Base-by-base conservation (phyloP, 2,797 vertebrate species). In the Heteromormyrus szaboi region DNA sequence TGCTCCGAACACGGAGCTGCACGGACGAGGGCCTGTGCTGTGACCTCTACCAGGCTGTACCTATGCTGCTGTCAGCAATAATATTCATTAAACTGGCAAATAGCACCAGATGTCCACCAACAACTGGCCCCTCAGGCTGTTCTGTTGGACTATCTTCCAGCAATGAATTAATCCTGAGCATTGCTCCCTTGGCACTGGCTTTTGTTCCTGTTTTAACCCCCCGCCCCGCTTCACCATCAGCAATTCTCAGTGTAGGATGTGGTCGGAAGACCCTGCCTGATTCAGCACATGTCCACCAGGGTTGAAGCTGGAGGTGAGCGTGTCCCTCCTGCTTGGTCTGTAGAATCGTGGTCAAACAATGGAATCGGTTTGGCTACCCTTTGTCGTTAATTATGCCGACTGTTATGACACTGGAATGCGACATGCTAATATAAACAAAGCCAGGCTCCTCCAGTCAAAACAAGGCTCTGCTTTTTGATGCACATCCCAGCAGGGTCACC, bases 11-110 rank as follows among this genome's bases (percentile, higher is more conserved):
- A 56, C 7, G 1, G 2, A n/a, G 12, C 85, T n/a, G 29, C 29
- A 41, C 29, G 19, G 51, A 56, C 7, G 85, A 41, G 11, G 1
- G 51, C 25, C 50, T 56, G 29, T 59, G 29, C 85, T 59, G 25
- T 86, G 50, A 86, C 85, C 85, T 19, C 50, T 29, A 54, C 29
- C 85, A 37, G 6, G 29, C 19, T 56, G 33, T 11, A 12, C 4
- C 48, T 53, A 37, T 86, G 51, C 53, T 53, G 29, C 85, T 86
- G 85, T 86, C 85, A 86, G 85, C 53, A 86, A 54, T 51, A 86
- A 86, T 86, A 86, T 59, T 86, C 85, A 59, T 56, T 86, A 86
- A 37, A 56, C 29, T 86, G 51, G 53, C 53, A 86, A 56, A 86
- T 37, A 86, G 85, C 29, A 86, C 85, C 85, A 86, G 85, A 54